Base-by-base conservation (phyloP, 2,888 invertebrate species). In the Eupithecia vulgata region DNA sequence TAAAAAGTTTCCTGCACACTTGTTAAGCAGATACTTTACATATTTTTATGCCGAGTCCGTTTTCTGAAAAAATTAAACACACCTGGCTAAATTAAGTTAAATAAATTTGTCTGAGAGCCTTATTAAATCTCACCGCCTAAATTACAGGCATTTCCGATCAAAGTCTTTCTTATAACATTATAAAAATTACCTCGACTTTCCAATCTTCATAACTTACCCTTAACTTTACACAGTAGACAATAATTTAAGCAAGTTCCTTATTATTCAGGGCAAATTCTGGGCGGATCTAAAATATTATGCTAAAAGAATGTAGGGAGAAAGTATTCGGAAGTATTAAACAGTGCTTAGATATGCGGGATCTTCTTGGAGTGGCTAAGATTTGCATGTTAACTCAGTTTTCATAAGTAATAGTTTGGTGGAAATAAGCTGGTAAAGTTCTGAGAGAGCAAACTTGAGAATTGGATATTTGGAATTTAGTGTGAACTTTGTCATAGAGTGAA, bases 331-430 rank as follows among this genome's bases (percentile, higher is more conserved):
- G 84, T 85, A 87, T 85, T 87, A 87, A 88, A 84, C 80, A 83
- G 82, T 79, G 85, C 83, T 87, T 84, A 84, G 81, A 85, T 86
- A 84, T 85, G 85, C 83, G 82, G 82, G 83, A 84, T 87, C 84
- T 82, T 80, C 84, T 81, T 81, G 84, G 82, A 90, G 88, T 87
- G 88, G 88, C 85, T 87, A 85, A 88, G 91, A 93, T 92, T 93
- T 93, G 90, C 92, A 91, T 92, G 90, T 90, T 90, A 92, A 91
- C 90, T 91, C 86, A 83, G 89, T 90, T 91, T 90, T 89, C 88
- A 88, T 91, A 90, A 92, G 89, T 93, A 91, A 91, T 89, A 90
- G 88, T 89, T 88, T 87, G 85, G 85, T 89, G 85, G 82, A 88
- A 88, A 90, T 88, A 89, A 89, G 85, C 85, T 84, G 82, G 79